Evolutionary conservation across 2,113 vertebrate species (phyloP), one percentile per base, ranked within the genome.

Genomic region (Himantopus leucocephalus): DNA sequence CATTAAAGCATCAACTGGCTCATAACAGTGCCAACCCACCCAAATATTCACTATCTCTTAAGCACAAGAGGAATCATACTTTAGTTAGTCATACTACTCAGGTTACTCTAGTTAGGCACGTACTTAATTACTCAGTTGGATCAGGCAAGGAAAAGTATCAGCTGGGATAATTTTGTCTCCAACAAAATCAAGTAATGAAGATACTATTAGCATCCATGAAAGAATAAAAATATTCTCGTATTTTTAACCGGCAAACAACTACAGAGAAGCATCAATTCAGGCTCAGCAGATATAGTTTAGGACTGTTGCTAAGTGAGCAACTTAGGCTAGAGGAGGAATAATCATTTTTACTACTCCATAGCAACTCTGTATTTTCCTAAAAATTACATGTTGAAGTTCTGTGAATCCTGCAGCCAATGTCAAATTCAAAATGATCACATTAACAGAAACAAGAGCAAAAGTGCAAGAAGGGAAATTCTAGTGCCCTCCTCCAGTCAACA

Each of bases 241-340:
- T 75, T 93, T 87, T 90, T 81, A 92, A 55, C 35, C 76, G 59
- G 64, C 62, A 89, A 92, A 75, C 20, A 85, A 63, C 43, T 77
- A 60, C 55, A 93, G n/a, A 89, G 68, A 68, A 89, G 32, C 37
- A 82, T 53, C 76, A n/a, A 52, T 50, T 87, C 52, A 75, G 72
- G 86, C 91, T 88, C 76, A 85, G 70, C 56, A 94, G 83, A 68
- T 29, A 41, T 23, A 47, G 45, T 68, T 93, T 53, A 60, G 48
- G 84, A 68, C 48, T 89, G 95, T 94, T 96, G 94, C 91, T 97
- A 86, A 94, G 94, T 47, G 73, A 95, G 70, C 72, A 95, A 87
- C 80, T 94, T 43, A 47, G 60, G 43, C 66, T 86, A 63, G 53
- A 91, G 41, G 30, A 94, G 62, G 72, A 84, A 95, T 72, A 84